These are phyloP conservation scores for Chinchilla lanigera DNA, from an alignment of 2,113 vertebrate genomes.

Conservation along the genomic window DNA sequence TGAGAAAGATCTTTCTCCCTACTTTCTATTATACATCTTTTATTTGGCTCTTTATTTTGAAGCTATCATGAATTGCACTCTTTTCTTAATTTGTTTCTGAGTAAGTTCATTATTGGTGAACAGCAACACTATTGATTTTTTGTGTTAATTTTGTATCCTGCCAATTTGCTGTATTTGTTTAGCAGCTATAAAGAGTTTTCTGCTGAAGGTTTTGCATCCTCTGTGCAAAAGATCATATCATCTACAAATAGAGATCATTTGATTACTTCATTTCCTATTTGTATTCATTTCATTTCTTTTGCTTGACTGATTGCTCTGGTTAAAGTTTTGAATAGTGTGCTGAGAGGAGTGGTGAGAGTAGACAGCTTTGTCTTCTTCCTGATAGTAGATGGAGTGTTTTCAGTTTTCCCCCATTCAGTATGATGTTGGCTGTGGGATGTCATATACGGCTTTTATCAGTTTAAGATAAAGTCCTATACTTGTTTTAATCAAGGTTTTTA, in stretches of 20 bases:
- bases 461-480: neutral
- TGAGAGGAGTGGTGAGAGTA: neutral
- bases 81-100: neutral
- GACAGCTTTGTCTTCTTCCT: neutral
- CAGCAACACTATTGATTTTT: neutral
- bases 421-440: neutral
- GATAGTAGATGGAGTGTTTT: neutral
- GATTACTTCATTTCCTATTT: neutral
- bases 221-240: neutral
- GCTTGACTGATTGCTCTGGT: neutral
- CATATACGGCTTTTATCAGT: neutral
- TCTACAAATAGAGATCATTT: neutral
- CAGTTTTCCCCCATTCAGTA: neutral
- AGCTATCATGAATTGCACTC: neutral
- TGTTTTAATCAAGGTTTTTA: neutral
- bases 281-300: neutral
- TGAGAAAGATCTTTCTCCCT: neutral
- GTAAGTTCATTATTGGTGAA: neutral
- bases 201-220: neutral
- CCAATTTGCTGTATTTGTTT: neutral
- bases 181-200: neutral
- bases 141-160: neutral
- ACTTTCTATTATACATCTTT: neutral
- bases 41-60: neutral
- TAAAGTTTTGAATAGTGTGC: neutral